Evolutionary conservation across 1,140 invertebrate genomes (phyloP), one percentile per base, ranked within the genome.

Genomic region (Drosophila pectinifera): DNA sequence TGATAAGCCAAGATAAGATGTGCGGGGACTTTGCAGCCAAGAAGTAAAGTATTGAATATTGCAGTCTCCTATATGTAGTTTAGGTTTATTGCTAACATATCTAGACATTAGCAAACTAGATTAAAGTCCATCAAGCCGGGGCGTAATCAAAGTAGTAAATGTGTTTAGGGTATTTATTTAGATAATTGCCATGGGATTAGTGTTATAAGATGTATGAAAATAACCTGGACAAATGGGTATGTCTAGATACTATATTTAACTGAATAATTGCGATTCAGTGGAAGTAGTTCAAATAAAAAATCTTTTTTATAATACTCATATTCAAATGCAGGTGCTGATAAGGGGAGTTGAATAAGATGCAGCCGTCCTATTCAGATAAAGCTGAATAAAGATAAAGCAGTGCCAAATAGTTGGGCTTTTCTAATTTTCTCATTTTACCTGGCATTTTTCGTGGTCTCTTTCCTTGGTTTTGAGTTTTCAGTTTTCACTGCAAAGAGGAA

Each of bases 1-100:
- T 51, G 64, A 69, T 73, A 69, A 59, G 53, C 24, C 31, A 16
- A 70, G 63, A 72, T 72, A 69, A 69, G 64, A 22, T 53, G 46
- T 57, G 31, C 11, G 24, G 24, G 1, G 16, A 43, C 20, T 28
- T 20, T 20, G 24, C 62, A 36, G 22, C 31, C 18, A 63, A 59
- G 20, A 39, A 38, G 22, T 26, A 6, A 45, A 49, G 49, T 67
- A 46, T 36, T 51, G 34, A 64, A 61, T 48, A 14, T 36, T 39
- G 34, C 63, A 46, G 41, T 11, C 28, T 39, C 45, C 16, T 24
- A 49, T 49, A n/a, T 13, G 28, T 10, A 53, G 28, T 41, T 31
- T 31, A 22, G 28, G 26, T 24, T 39, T 46, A 46, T 65, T 11
- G 42, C 42, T 3, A 28, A 64, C 18, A 31, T 46, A 36, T 67